phyloP scores from a whole-genome alignment of 2,797 vertebrate species.

The Heliangelus exortis region DNA sequence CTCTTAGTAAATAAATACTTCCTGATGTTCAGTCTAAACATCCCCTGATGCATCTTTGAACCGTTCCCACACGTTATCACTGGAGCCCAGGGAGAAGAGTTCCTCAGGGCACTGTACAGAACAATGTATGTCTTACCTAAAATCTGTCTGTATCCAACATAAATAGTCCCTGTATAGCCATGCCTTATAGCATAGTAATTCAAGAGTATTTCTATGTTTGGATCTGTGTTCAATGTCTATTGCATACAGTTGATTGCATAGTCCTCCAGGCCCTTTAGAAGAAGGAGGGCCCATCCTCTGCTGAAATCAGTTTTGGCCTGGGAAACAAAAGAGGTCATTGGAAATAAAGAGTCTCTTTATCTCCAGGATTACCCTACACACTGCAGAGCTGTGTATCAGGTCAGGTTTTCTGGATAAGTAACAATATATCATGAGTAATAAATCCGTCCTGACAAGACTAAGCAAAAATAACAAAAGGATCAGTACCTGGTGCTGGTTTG shows the following conservation, averaged over 20 bases:
- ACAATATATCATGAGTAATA: not conserved
- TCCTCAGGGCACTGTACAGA: not conserved
- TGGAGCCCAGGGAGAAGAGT: not conserved
- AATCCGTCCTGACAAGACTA: not conserved
- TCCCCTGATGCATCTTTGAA: not conserved
- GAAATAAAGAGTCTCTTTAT: not conserved
- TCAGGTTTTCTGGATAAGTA: not conserved
- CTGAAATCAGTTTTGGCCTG: not conserved
- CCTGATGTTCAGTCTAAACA: not conserved
- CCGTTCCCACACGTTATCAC: not conserved
- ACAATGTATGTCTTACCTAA: not conserved
- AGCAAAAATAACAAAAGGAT: not conserved
- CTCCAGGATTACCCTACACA: not conserved
- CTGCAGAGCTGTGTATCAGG: not conserved
- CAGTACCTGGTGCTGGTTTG: not conserved
- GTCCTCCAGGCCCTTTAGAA: not conserved
- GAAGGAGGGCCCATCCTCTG: not conserved
- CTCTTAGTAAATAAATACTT: not conserved
- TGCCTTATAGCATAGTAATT: not conserved
- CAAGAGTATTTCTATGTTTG: not conserved
- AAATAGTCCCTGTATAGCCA: not conserved
- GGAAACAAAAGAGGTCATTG: not conserved
- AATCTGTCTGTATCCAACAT: not conserved
- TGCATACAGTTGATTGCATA: not conserved
- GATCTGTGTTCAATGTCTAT: not conserved